Percentiles rank a stretch among this genome's conserved stretches.
These are phyloP conservation scores for Pampus argenteus DNA, from an alignment of 2,797 vertebrate genomes.

Conservation along the genomic window DNA sequence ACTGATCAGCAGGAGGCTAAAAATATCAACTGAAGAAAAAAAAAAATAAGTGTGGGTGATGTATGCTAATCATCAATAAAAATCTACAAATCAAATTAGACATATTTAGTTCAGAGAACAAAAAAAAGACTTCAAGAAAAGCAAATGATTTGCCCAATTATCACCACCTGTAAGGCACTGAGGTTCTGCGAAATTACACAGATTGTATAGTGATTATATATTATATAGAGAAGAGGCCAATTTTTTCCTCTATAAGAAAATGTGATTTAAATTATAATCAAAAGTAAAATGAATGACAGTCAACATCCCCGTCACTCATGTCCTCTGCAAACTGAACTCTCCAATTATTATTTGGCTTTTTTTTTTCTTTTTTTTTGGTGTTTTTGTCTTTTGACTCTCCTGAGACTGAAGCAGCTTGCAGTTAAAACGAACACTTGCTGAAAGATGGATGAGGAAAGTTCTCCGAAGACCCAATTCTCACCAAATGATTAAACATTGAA, in stretches of 20 bases:
- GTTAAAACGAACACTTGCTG: slow-evolving; percentile 72
- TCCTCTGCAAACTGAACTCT: slow-evolving; percentile 42
- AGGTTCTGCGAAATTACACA: slow-evolving; percentile 1
- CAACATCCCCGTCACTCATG: slow-evolving; percentile 10
- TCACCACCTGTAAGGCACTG: slow-evolving; percentile 6
- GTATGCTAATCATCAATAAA: slow-evolving; percentile 41
- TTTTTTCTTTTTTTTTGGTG: slow-evolving; percentile 50
- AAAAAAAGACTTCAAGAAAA: slow-evolving; percentile 12
- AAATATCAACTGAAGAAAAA: slow-evolving; percentile 27
- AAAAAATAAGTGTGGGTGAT: slow-evolving; percentile 14
- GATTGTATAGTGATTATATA: slow-evolving; percentile 4
- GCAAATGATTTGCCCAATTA: neutral
- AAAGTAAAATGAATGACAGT: slow-evolving; percentile 70
- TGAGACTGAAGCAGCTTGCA: slow-evolving; percentile 58
- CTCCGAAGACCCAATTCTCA: slow-evolving; percentile 72
- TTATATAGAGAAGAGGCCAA: neutral
- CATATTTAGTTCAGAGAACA: slow-evolving; percentile 32
- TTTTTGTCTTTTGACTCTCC: slow-evolving; percentile 77
- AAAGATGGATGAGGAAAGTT: slow-evolving; percentile 78
- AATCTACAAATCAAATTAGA: slow-evolving; percentile 45
- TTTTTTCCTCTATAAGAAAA: slow-evolving; percentile 35
- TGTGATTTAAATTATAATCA: slow-evolving; percentile 57
- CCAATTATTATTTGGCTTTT: slow-evolving; percentile 58
- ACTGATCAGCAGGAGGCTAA: slow-evolving; percentile 47
- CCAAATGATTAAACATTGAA: slow-evolving; percentile 79